Conservation (phyloP, 2,113 vertebrate species). For the Peucedramus taeniatus region DNA sequence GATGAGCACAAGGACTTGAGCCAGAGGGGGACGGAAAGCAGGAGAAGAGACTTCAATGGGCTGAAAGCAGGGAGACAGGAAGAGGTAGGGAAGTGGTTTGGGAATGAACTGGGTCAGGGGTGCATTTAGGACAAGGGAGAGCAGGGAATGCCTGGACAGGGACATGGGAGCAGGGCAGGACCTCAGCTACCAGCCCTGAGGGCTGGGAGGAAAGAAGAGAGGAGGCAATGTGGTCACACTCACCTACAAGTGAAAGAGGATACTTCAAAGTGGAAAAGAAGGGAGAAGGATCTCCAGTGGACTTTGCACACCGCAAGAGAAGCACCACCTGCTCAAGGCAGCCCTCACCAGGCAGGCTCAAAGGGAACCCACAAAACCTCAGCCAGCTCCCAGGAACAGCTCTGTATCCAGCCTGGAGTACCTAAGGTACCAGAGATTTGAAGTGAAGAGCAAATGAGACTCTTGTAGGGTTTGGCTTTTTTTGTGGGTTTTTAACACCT, state of each 20-base stretch:
- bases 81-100: not conserved
- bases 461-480: not conserved
- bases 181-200: not conserved
- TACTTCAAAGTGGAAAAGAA: not conserved
- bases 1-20: constrained; percentile 18
- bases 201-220: not conserved
- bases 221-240: not conserved
- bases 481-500: not conserved
- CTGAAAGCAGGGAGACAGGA: not conserved
- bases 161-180: not conserved
- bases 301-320: not conserved
- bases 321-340: not conserved
- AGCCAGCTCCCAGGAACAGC: not conserved
- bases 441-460: not conserved
- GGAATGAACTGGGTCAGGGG: not conserved
- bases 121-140: not conserved
- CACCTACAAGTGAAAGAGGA: not conserved
- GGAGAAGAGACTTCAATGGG: not conserved
- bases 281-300: not conserved
- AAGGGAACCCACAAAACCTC: not conserved
- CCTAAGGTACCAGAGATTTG: not conserved
- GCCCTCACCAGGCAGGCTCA: not conserved
- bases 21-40: not conserved
- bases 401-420: not conserved
- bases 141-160: not conserved